Evolutionary conservation across 2,113 vertebrate genomes (phyloP), one percentile per base, ranked within the genome.

Genomic region (Calyptommatus sinebrachiatus): DNA sequence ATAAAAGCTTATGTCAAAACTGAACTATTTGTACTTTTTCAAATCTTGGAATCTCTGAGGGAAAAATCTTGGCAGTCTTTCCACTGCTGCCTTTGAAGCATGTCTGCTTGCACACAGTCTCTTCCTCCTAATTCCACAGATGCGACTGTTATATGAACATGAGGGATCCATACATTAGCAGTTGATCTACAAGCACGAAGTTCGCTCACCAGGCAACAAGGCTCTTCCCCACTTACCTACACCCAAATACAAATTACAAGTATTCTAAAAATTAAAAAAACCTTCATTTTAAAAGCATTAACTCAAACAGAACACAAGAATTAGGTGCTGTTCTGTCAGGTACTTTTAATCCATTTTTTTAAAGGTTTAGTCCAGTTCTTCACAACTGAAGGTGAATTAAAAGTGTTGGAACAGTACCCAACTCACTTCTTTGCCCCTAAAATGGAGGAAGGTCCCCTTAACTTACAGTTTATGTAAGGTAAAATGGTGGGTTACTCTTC

Each of bases 31-130:
- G 53, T 18, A 18, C 12, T 50, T 61, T 69, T 78, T 70, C 67
- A 41, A 41, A 71, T 70, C 12, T 31, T 61, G 29, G 53, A 68
- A 68, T 57, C 28, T 67, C 53, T 28, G 9, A 45, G 53, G 67
- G 66, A 41, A 31, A 41, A 78, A 78, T 62, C 67, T 18, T 62
- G 67, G 68, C 53, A 18, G 8, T 22, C 67, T 46, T 71, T 71
- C 67, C 61, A 26, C 50, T 21, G 68, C 67, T 78, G 77, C 53
- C 61, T 24, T 61, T 62, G 26, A 31, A 71, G 68, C 77, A 53
- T 78, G 77, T 67, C 67, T 71, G 68, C 4, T 53, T 78, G 53
- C 77, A 78, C 67, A 31, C 77, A 71, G 16, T 24, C 57, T 18
- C 21, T 1, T 21, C 45, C 24, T 48, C 41, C n/a, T 81, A 76